These are phyloP conservation scores for Lepus europaeus DNA, from an alignment of 2,113 vertebrate species.

Conservation along the genomic window DNA sequence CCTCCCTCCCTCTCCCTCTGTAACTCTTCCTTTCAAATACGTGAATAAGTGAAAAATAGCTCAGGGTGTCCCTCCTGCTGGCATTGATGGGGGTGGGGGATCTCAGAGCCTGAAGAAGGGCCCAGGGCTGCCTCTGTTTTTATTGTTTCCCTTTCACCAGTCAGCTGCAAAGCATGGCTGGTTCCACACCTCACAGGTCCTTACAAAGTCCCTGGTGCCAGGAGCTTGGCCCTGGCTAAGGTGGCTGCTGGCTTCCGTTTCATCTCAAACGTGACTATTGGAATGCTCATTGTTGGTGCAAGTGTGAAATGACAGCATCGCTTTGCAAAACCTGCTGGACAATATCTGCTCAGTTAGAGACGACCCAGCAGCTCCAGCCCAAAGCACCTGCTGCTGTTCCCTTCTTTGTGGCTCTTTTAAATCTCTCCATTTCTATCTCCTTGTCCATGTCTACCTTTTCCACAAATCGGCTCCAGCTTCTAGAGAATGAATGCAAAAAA, in stretches of 20 bases:
- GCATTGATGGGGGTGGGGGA: too few relatives aligned
- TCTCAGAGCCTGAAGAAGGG: neutral
- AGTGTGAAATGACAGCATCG: slow-evolving; percentile 3
- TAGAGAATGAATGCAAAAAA: neutral
- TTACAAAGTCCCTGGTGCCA: neutral
- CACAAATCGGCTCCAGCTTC: neutral
- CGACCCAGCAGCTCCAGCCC: too few relatives aligned
- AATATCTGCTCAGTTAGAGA: neutral
- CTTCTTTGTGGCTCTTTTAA: neutral
- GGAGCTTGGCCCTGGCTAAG: neutral
- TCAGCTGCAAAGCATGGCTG: neutral
- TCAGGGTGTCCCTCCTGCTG: too few relatives aligned
- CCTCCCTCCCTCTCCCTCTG: too few relatives aligned
- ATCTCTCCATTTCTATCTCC: slow-evolving; percentile 19
- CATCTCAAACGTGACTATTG: neutral
- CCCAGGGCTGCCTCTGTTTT: neutral
- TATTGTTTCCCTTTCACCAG: slow-evolving; percentile 10
- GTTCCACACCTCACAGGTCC: neutral
- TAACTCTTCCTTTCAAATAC: too few relatives aligned
- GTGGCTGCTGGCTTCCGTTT: slow-evolving; percentile 3
- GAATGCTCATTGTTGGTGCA: neutral
- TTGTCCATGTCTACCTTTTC: neutral
- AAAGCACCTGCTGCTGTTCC: neutral
- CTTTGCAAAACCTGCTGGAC: neutral
- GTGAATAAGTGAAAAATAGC: too few relatives aligned